Base-by-base conservation (phyloP, 2,888 invertebrate genomes). In the Rugalucina vietnamica region DNA sequence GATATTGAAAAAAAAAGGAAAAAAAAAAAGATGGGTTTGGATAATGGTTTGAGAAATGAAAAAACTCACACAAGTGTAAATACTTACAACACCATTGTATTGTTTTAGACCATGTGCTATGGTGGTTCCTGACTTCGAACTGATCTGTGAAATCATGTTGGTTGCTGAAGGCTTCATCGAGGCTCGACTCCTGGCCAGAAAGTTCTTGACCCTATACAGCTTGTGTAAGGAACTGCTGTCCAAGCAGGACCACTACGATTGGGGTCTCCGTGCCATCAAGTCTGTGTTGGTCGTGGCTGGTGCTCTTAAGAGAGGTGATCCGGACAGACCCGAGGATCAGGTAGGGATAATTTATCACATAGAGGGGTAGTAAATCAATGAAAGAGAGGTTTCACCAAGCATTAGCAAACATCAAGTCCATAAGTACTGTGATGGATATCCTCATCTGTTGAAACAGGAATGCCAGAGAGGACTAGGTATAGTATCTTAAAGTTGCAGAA, bases 121-220 rank as follows among this genome's bases (percentile, higher is more conserved):
- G 99, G 98, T 98, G 0, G 99, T 99, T 0, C 99, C 99, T 0
- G 99, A 99, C 95, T 98, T 98, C 94, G 99, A 98, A 95, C 95
- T 99, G 79, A 99, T 99, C 93, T 98, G 98, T 95, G 99, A 99
- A 96, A 99, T 99, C 91, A 99, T 99, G 98, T 96, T 99, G 95
- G 98, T 99, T 0, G 98, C 99, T 69, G 99, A 99, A 96, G 99
- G 99, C 21, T 99, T 99, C 94, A 97, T 99, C 94, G 99, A 99
- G 91, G 99, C 99, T 0, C 97, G 97, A 93, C 96, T 98, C 76
- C 95, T 99, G 60, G 99, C 98, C 0, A 96, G 99, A 85, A 99
- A 99, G 95, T 99, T 99, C 94, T 98, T 99, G 88, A 99, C 99
- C 0, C 96, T 99, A 10, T 99, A 99, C 93, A 98, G 98, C 0